phyloP scores from a whole-genome alignment of 2,888 invertebrate genomes.

The Petrolisthes cinctipes region DNA sequence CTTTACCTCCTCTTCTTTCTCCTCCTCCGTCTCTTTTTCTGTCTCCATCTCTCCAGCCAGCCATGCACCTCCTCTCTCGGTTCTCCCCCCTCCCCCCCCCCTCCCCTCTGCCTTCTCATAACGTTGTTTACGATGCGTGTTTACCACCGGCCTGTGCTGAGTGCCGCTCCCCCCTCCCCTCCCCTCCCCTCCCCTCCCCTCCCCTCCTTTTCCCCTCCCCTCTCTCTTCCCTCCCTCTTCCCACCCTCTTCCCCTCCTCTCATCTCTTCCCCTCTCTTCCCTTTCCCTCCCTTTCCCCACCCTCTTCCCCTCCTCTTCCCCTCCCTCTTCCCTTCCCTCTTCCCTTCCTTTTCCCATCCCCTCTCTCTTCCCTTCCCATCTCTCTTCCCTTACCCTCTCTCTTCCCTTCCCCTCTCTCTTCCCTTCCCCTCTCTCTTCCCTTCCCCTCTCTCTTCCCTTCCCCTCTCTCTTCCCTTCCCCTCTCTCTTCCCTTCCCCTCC shows the following conservation, averaged over 20 bases:
- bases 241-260: neutral
- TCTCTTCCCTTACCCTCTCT: neutral
- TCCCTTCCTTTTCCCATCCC: neutral
- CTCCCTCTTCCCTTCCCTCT: slow-evolving; percentile 5
- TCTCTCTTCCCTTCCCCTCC: neutral
- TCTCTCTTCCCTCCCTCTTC: neutral
- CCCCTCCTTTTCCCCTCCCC: neutral
- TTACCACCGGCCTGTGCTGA: too few relatives aligned
- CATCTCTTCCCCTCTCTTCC: neutral
- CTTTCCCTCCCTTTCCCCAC: neutral
- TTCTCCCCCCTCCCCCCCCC: neutral
- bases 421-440: neutral
- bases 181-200: neutral
- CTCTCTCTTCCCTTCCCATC: slow-evolving; percentile 1
- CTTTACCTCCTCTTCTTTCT: neutral
- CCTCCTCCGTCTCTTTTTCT: neutral
- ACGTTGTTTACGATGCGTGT: too few relatives aligned
- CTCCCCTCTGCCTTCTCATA: neutral
- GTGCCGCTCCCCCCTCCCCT: neutral
- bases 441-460: slow-evolving; percentile 21
- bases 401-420: neutral
- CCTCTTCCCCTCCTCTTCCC: neutral
- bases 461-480: slow-evolving; percentile 7
- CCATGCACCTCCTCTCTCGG: neutral
- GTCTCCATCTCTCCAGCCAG: too few relatives aligned